Base-by-base conservation (phyloP, 2,888 invertebrate genomes). In the Kryphioiulus occultus region DNA sequence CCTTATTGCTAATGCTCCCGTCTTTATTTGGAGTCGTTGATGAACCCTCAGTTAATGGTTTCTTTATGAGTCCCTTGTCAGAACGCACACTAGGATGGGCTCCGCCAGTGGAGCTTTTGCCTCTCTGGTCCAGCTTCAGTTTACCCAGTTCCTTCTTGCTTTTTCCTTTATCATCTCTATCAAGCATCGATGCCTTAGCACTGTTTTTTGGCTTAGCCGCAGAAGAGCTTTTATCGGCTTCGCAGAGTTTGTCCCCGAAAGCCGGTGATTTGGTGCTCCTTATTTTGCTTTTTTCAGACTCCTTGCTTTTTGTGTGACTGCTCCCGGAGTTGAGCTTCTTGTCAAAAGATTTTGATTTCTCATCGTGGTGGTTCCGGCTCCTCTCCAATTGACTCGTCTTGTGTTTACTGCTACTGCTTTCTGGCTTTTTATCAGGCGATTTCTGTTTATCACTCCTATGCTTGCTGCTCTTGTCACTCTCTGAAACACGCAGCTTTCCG, bases 381-480 rank as follows among this genome's bases (percentile, higher is more conserved):
- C 15, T 84, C 1, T 84, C 84, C 9, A 84, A 3, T 39, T 17
- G 84, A 26, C 68, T 26, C 9, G 26, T 4, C 15, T 84, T 84
- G 42, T 32, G 35, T 84, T 84, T 32, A 35, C 84, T 35, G n/a
- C 84, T 35, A 1, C 84, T 84, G 42, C 84, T 84, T n/a, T 84
- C 84, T 39, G 35, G 84, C 42, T 84, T 84, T 84, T 84, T 84
- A n/a, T 84, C 84, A 10, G 22, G 19, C 1, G 84, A 84, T 84
- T 84, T 84, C 0, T n/a, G 10, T 17, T 84, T 84, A 5, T 35
- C 35, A 26, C 22, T 87, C 42, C 35, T 87, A 4, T 68, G 32
- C 32, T 87, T 68, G 7, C 22, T 22, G 35, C 42, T 39, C 44
- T 87, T 87, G 22, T 42, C 32, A 2, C 22, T 32, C 22, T 87